Evolutionary conservation across 2,797 vertebrate species (phyloP).

Genomic region (Peromyscus nudipes): DNA sequence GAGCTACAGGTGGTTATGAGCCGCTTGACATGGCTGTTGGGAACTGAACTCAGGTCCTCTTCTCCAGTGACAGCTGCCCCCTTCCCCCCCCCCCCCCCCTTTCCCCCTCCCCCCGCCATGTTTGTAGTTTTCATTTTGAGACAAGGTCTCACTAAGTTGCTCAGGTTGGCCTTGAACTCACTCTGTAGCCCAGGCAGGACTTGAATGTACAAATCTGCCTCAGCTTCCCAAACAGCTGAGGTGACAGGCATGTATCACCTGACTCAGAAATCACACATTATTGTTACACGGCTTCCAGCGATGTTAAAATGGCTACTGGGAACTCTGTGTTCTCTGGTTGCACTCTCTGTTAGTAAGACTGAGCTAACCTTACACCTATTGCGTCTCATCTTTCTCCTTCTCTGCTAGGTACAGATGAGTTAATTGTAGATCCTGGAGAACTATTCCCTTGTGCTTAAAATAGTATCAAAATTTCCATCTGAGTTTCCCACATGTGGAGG

Average conservation of each 20-base stretch:
- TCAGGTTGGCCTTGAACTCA: background rate
- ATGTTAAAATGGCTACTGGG: background rate
- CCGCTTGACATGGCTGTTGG: background rate
- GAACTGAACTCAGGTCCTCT: background rate
- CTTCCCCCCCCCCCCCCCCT: too few relatives aligned
- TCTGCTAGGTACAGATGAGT: constrained; percentile 41
- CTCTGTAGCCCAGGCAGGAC: background rate
- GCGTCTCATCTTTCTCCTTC: background rate
- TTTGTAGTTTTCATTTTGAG: constrained; percentile 4
- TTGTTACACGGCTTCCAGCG: background rate
- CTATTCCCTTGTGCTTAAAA: constrained; percentile 67
- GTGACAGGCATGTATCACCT: background rate
- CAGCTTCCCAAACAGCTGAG: background rate
- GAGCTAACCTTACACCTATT: background rate
- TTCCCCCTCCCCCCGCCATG: too few relatives aligned
- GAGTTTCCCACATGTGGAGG: constrained; percentile 56
- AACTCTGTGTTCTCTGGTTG: background rate
- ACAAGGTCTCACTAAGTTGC: background rate
- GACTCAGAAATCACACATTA: background rate
- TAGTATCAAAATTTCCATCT: constrained; percentile 44
- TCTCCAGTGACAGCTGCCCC: background rate
- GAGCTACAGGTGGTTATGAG: background rate
- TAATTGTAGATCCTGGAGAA: constrained; percentile 62
- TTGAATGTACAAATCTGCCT: background rate
- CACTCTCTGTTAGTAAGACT: background rate